Percentiles rank a stretch among this genome's conserved stretches.
phyloP scores from a whole-genome alignment of 2,113 vertebrate species.

The Halichoeres trimaculatus region DNA sequence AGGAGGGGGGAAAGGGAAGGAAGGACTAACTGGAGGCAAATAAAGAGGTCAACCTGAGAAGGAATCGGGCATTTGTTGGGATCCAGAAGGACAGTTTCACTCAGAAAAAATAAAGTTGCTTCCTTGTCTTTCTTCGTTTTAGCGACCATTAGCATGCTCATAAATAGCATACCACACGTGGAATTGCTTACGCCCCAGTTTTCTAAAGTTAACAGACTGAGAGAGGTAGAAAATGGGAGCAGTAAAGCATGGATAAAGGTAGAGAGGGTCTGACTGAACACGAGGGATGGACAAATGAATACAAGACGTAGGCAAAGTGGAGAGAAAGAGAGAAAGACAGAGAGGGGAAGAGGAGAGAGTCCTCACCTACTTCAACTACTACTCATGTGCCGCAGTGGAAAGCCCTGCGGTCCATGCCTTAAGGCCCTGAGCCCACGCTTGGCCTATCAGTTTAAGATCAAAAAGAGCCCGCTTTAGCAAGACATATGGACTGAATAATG shows the following conservation, averaged over 20 bases:
- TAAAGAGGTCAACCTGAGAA: slow-evolving; percentile 40
- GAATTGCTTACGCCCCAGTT: slow-evolving; percentile 74
- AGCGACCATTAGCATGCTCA: slow-evolving; percentile 39
- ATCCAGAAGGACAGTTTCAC: slow-evolving; percentile 35
- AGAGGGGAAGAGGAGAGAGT: slow-evolving; percentile 34
- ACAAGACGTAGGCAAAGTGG: slow-evolving; percentile 36
- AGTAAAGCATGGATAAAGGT: slow-evolving; percentile 75
- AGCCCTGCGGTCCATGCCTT: slow-evolving; percentile 75
- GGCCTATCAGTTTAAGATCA: slow-evolving; percentile 82
- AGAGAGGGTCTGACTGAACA: slow-evolving; percentile 56
- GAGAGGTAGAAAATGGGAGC: slow-evolving; percentile 76
- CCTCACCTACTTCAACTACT: slow-evolving; percentile 63
- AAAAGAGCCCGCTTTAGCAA: slow-evolving; percentile 79
- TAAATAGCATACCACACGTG: slow-evolving; percentile 24
- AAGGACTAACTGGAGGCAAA: slow-evolving; percentile 42
- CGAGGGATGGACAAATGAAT: slow-evolving; percentile 64
- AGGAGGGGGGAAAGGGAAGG: slow-evolving; percentile 28
- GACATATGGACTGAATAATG: slow-evolving; percentile 83
- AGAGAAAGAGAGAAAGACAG: slow-evolving; percentile 10
- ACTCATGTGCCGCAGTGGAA: slow-evolving; percentile 64
- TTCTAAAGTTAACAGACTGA: slow-evolving; percentile 71
- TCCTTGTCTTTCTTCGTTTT: slow-evolving; percentile 31
- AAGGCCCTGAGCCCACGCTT: slow-evolving; percentile 78
- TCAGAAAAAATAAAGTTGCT: slow-evolving; percentile 17
- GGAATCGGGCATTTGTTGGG: slow-evolving; percentile 27